These are phyloP conservation scores for Meganola albula DNA, from an alignment of 2,888 invertebrate genomes.

Conservation along the genomic window DNA sequence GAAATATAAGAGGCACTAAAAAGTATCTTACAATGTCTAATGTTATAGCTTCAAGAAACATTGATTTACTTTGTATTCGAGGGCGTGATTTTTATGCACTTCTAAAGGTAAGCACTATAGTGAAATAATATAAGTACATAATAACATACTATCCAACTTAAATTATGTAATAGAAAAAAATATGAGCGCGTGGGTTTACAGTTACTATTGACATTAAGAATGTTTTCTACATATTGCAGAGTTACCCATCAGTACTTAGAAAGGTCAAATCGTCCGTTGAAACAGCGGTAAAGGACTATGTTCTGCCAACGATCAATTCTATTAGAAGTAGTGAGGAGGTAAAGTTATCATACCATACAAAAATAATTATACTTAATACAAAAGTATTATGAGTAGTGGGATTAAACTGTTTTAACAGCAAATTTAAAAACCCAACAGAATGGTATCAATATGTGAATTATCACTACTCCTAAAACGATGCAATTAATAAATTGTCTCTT, in stretches of 20 bases:
- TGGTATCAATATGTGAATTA: too few species aligned
- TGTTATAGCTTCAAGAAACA: constrained; percentile 65
- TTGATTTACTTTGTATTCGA: constrained; percentile 64
- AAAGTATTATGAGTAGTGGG: not conserved
- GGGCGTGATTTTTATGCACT: constrained; percentile 66
- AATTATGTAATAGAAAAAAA: not conserved
- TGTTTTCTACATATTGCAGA: constrained; percentile 42
- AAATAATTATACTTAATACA: constrained; percentile 25
- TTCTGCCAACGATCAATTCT: constrained; percentile 57
- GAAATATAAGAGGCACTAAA: constrained; percentile 62
- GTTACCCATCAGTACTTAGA: constrained; percentile 62
- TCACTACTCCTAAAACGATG: too few species aligned
- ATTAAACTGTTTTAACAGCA: too few species aligned
- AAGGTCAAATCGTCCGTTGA: constrained; percentile 60
- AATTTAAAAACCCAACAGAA: too few species aligned
- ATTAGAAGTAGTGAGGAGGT: constrained; percentile 45
- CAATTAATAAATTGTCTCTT: too few species aligned
- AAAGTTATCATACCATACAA: constrained; percentile 13
- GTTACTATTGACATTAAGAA: not conserved
- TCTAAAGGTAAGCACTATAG: constrained; percentile 48
- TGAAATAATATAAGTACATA: not conserved
- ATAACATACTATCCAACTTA: not conserved
- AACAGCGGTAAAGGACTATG: constrained; percentile 62
- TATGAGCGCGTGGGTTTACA: not conserved
- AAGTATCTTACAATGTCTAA: constrained; percentile 64